Base-by-base conservation (phyloP, 2,797 vertebrate genomes). In the Nannoperca obscura region DNA sequence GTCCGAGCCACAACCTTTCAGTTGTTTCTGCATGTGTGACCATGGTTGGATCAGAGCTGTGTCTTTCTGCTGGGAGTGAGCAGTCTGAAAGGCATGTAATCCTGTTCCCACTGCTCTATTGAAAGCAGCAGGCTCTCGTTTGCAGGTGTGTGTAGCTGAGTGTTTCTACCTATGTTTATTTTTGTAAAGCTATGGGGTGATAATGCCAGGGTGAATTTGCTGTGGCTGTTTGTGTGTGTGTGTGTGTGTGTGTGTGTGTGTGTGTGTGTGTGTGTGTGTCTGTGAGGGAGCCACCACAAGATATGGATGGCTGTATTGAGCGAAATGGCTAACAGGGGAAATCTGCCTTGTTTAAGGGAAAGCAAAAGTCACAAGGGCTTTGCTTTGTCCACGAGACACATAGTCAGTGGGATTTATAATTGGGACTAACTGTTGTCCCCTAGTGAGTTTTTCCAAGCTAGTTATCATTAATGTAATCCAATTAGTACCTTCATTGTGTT, bases 401-500 rank as follows among this genome's bases (percentile, higher is more conserved):
- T 78, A 80, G 82, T 90, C 76, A 79, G 84, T 85, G 86, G 85
- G 81, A 85, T 90, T 90, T 89, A 82, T 89, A 89, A 90, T 91
- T 90, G 85, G 89, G 91, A 92, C 92, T 90, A 92, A 89, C 71
- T 22, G 30, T 67, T 81, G 70, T 88, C 76, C 88, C 89, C 83
- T 74, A 67, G 82, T 89, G 88, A 86, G 68, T 83, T 85, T 88
- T 87, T 82, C 60, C 78, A 85, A 78, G 74, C 84, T 80, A 84
- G 87, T 90, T 87, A 85, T 92, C 89, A 86, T 87, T 87, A 89
- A 91, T 86, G 78, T 89, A 89, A 91, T 92, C 89, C 87, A 89
- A 90, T 91, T 91, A 89, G 85, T 70, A n/a, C 67, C 77, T 74
- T 77, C 76, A 81, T 60, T 84, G 67, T 81, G 75, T 82, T 84